Percentiles rank a stretch among this genome's conserved stretches.
phyloP scores from a whole-genome alignment of 2,113 vertebrate genomes.

The rabbit (Oryctolagus cuniculus) region DNA sequence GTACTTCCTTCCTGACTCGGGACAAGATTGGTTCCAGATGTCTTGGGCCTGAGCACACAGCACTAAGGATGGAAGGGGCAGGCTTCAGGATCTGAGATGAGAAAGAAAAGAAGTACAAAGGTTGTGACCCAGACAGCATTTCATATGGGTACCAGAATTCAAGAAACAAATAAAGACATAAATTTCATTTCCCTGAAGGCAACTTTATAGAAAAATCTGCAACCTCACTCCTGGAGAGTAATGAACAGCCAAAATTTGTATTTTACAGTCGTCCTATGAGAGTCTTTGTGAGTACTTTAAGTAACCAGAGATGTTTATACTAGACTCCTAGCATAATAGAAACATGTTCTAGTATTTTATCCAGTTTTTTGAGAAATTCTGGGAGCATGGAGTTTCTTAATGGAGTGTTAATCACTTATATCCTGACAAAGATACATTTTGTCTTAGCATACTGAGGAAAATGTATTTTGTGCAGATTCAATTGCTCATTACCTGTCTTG shows the following conservation, averaged over 20 bases:
- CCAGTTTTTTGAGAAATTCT: background rate
- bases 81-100: background rate
- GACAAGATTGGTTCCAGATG: background rate
- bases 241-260: background rate
- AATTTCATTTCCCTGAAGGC: background rate
- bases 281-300: background rate
- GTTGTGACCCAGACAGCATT: background rate
- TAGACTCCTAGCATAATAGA: background rate
- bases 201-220: background rate
- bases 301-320: background rate
- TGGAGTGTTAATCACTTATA: background rate
- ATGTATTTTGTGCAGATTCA: background rate
- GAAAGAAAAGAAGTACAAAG: background rate
- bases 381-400: background rate
- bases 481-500: background rate
- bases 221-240: background rate
- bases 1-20: background rate
- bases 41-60: background rate
- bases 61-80: background rate
- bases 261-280: fast-evolving
- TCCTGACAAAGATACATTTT: conserved; percentile 40
- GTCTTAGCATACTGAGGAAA: background rate
- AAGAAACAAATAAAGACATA: background rate
- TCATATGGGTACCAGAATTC: background rate
- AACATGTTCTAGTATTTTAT: background rate